Evolutionary conservation across 1,140 invertebrate genomes (phyloP).

Genomic region (Drosophila paulistorum): DNA sequence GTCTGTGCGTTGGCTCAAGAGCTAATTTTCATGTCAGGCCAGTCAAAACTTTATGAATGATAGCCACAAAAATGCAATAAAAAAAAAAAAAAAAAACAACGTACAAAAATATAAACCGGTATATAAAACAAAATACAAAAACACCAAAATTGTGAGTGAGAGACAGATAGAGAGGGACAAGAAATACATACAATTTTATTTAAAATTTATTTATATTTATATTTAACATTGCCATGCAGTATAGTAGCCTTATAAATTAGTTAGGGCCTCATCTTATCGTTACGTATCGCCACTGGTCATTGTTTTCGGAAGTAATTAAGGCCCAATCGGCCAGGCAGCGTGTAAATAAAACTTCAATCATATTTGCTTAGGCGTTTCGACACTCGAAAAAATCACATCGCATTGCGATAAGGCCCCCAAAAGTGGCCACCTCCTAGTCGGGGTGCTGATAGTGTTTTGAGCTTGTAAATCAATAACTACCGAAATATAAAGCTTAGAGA

Average conservation of each 20-base stretch:
- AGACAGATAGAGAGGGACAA: not conserved
- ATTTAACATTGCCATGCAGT: slow-evolving; percentile 49
- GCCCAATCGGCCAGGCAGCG: slow-evolving; percentile 63
- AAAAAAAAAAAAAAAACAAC: slow-evolving; percentile 27
- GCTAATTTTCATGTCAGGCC: slow-evolving; percentile 76
- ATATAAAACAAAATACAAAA: slow-evolving; percentile 21
- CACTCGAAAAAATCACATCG: slow-evolving; percentile 76
- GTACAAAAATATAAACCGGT: slow-evolving; percentile 37
- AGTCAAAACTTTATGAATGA: slow-evolving; percentile 76
- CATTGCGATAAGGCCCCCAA: slow-evolving; percentile 63
- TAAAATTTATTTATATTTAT: slow-evolving; percentile 59
- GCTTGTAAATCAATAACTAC: slow-evolving; percentile 81
- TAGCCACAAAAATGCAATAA: slow-evolving; percentile 60
- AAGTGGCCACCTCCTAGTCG: slow-evolving; percentile 54
- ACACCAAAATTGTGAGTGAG: not conserved
- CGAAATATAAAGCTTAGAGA: slow-evolving; percentile 48
- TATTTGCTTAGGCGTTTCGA: slow-evolving; percentile 80
- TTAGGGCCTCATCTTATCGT: slow-evolving; percentile 42
- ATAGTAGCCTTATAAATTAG: slow-evolving; percentile 63
- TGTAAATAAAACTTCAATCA: slow-evolving; percentile 75
- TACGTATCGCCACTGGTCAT: slow-evolving; percentile 61
- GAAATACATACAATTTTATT: slow-evolving; percentile 39
- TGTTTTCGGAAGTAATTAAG: slow-evolving; percentile 81
- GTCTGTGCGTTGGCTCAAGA: slow-evolving; percentile 76
- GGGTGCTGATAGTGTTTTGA: slow-evolving; percentile 45